These are phyloP conservation scores for Watsonalla cultraria DNA, from an alignment of 2,888 invertebrate species.

Conservation along the genomic window DNA sequence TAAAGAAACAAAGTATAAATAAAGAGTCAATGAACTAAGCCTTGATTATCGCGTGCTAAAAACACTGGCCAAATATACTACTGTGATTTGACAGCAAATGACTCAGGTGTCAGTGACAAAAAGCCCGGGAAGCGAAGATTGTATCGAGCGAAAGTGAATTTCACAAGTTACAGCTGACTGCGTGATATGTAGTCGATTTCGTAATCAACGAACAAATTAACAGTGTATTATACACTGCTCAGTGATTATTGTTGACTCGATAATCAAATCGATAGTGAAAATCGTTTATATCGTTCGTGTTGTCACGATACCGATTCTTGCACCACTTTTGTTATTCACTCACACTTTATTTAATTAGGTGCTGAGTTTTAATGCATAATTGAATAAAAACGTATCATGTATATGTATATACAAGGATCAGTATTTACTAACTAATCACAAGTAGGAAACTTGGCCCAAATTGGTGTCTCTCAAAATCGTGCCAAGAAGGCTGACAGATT, in stretches of 20 bases:
- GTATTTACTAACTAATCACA: too few relatives aligned
- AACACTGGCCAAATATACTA: background rate
- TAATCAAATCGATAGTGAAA: background rate
- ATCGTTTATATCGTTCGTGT: background rate
- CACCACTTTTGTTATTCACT: too few relatives aligned
- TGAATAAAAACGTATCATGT: too few relatives aligned
- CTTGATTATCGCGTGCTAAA: too few relatives aligned
- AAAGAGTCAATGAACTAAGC: too few relatives aligned
- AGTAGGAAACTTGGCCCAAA: too few relatives aligned
- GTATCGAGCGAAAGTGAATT: conserved; percentile 21
- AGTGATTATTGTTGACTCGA: background rate
- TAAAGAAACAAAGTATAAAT: too few relatives aligned
- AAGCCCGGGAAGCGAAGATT: conserved; percentile 28
- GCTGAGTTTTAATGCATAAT: too few relatives aligned
- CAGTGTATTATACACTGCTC: background rate
- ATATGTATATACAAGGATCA: too few relatives aligned
- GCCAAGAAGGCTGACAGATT: too few relatives aligned
- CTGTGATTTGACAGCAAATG: conserved; percentile 18
- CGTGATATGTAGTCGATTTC: conserved; percentile 2
- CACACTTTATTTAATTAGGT: too few relatives aligned
- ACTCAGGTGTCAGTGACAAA: conserved; percentile 17
- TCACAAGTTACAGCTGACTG: conserved; percentile 24
- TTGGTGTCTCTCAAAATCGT: too few relatives aligned
- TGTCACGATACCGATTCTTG: background rate
- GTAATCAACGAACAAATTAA: background rate